Evolutionary conservation across 2,888 invertebrate species (phyloP), one percentile per base, ranked within the genome.

Genomic region (Prosopocoilus inquinatus): DNA sequence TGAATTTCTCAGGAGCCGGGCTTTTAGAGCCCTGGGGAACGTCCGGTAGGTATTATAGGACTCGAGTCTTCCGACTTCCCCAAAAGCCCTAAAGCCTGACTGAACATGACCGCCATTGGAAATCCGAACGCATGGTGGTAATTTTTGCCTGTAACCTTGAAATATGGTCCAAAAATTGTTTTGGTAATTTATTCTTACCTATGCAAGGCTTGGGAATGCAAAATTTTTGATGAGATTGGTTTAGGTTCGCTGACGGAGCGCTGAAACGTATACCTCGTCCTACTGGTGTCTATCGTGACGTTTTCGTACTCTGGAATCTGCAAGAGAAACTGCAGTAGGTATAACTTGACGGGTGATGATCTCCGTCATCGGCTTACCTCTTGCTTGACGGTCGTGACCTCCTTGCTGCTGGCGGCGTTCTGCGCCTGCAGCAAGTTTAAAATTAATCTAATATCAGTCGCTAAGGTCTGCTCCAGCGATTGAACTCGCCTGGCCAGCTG

Each of bases 391-490:
- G 5, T 47, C 41, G 41, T 41, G 15, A 43, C 20, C 16, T 60
- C 61, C 47, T 64, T 60, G 16, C 48, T 55, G 15, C 39, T 34
- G 35, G 63, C 62, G 20, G 20, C 20, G 20, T 3, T 28, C 46
- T 64, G 64, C 50, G 61, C 58, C 59, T 72, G 72, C 62, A 77
- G 62, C 55, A 75, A 59, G 50, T 67, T 64, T 62, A 91, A 78
- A 59, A 92, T 91, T 61, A 85, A 81, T 63, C 87, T 84, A 64
- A 92, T 86, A 71, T 92, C 91, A 7, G 84, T 79, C 15, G 87
- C 86, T 67, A 92, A 83, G 34, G 87, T 86, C 59, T 82, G 83
- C 73, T 92, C 91, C 67, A 92, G 78, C 47, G 85, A 81, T 45
- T 86, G 84, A 62, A 92, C 83, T 64, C 85, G 84, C 70, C 84